A percentile compares a stretch with the other conserved stretches of the same genome.
These are phyloP conservation scores for Pelecanoides urinatrix DNA, from an alignment of 2,113 vertebrate species.

Conservation along the genomic window DNA sequence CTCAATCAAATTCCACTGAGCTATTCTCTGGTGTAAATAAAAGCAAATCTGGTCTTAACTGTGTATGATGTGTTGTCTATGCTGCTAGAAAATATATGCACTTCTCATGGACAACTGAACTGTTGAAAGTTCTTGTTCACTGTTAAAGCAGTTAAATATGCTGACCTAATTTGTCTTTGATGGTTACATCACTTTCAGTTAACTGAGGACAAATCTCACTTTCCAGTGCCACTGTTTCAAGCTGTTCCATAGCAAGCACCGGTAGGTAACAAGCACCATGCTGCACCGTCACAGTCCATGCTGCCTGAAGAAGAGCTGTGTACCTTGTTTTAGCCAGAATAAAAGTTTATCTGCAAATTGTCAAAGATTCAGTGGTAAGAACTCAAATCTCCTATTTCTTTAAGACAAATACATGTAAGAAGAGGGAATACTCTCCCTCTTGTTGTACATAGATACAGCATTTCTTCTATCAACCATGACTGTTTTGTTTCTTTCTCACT, in stretches of 20 bases:
- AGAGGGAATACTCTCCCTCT: neutral
- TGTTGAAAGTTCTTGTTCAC: neutral
- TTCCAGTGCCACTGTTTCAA: neutral
- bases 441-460: neutral
- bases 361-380: neutral
- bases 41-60: neutral
- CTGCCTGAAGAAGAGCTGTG: neutral
- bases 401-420: neutral
- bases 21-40: neutral
- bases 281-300: neutral
- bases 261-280: neutral
- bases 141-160: neutral
- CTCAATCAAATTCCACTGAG: neutral
- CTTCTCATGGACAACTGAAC: neutral
- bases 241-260: neutral
- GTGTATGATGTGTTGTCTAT: neutral
- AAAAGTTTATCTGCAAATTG: neutral
- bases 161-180: conserved; percentile 34
- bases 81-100: neutral
- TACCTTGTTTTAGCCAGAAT: neutral
- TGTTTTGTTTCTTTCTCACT: neutral
- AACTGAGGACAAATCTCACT: conserved; percentile 27
- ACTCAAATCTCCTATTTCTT: neutral
- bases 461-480: neutral
- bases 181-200: conserved; percentile 32